Conservation (phyloP, 2,888 invertebrate genomes). For the Parnassius orleans region DNA sequence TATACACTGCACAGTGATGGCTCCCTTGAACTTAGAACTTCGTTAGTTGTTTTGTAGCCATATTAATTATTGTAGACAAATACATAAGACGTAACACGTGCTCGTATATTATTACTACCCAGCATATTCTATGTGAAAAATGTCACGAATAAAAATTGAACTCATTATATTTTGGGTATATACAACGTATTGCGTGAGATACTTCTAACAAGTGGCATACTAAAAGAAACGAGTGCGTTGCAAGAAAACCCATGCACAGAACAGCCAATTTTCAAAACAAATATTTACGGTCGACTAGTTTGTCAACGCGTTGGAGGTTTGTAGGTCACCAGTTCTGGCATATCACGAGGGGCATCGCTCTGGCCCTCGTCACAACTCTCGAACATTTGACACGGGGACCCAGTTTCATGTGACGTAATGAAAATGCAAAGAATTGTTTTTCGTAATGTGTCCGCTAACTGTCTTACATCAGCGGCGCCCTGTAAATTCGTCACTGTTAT, state of each 20-base stretch:
- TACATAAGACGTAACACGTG: too few relatives aligned
- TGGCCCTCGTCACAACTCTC: slow-evolving; percentile 9
- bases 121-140: too few relatives aligned
- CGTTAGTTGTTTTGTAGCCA: too few relatives aligned
- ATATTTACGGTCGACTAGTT: slow-evolving; percentile 13
- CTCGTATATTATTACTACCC: too few relatives aligned
- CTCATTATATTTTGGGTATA: too few relatives aligned
- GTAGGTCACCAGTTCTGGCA: slow-evolving; percentile 19
- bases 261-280: slow-evolving; percentile 9
- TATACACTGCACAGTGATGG: too few relatives aligned
- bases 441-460: slow-evolving; percentile 7
- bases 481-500: not conserved
- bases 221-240: not conserved
- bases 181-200: too few relatives aligned
- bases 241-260: not conserved
- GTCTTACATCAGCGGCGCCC: slow-evolving; percentile 1
- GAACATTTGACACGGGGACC: slow-evolving; percentile 12
- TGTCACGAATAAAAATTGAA: too few relatives aligned
- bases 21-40: too few relatives aligned
- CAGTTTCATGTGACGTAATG: slow-evolving; percentile 19
- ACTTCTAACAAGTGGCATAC: too few relatives aligned
- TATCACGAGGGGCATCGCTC: slow-evolving; percentile 24
- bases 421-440: slow-evolving; percentile 7
- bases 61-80: too few relatives aligned
- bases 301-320: slow-evolving; percentile 20